phyloP scores from a whole-genome alignment of 2,113 vertebrate species.

The Chaetura pelagica region DNA sequence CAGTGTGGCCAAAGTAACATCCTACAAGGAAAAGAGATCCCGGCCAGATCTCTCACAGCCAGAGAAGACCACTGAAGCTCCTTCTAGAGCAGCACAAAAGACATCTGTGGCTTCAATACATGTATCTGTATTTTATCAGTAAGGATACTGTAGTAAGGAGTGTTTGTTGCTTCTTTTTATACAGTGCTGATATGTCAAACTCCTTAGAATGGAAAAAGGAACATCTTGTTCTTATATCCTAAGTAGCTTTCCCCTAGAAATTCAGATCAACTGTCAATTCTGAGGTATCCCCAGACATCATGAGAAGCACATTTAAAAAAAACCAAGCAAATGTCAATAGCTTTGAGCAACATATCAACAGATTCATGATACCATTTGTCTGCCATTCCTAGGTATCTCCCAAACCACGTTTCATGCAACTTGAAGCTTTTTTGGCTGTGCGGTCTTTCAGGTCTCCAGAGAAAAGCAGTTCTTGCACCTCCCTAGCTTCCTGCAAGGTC shows the following conservation, averaged over 20 bases:
- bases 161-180: neutral
- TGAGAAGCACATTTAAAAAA: neutral
- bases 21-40: neutral
- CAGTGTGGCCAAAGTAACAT: neutral
- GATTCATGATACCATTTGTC: neutral
- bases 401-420: neutral
- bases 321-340: neutral
- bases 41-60: neutral
- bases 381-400: neutral
- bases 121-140: neutral
- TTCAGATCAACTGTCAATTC: neutral
- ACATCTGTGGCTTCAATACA: neutral
- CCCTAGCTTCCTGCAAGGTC: neutral
- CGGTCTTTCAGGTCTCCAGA: neutral
- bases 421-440: neutral
- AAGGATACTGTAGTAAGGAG: neutral
- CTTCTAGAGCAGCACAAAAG: neutral
- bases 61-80: neutral
- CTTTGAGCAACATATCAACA: neutral
- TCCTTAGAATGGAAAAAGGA: neutral
- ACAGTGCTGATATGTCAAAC: neutral
- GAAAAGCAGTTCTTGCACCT: neutral
- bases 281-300: neutral
- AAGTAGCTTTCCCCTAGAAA: neutral
- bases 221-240: neutral